Evolutionary conservation across 2,888 invertebrate species (phyloP).

Genomic region (Theretra japonica): DNA sequence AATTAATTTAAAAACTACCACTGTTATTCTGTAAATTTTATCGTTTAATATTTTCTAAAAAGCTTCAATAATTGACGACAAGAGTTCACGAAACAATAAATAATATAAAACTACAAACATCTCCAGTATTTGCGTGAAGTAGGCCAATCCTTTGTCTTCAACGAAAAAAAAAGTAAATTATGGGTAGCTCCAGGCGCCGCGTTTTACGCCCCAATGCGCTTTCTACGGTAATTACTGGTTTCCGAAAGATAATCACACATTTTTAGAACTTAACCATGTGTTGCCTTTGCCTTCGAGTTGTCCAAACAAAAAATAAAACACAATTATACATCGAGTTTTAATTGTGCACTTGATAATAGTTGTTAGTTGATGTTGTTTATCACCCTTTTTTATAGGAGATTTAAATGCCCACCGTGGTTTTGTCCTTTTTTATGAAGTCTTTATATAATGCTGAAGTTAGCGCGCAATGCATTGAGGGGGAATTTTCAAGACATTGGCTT

Average conservation of each 20-base stretch:
- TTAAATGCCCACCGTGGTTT: too few relatives aligned
- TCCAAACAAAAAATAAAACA: neutral
- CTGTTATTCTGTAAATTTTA: too few relatives aligned
- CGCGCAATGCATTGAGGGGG: too few relatives aligned
- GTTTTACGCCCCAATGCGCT: slow-evolving; percentile 21
- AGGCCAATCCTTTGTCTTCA: slow-evolving; percentile 41
- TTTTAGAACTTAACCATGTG: slow-evolving; percentile 33
- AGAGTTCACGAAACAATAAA: too few relatives aligned
- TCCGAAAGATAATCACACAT: slow-evolving; percentile 34
- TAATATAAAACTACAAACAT: neutral
- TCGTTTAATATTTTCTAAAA: too few relatives aligned
- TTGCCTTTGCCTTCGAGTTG: neutral
- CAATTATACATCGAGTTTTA: neutral
- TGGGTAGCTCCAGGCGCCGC: slow-evolving; percentile 41
- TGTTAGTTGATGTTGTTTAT: too few relatives aligned
- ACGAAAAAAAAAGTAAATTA: slow-evolving; percentile 43
- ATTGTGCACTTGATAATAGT: neutral
- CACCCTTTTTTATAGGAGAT: too few relatives aligned
- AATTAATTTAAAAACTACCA: too few relatives aligned
- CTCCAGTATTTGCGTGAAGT: slow-evolving; percentile 33
- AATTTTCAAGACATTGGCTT: too few relatives aligned
- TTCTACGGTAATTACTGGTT: slow-evolving; percentile 34
- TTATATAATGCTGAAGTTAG: too few relatives aligned
- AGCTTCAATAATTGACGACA: too few relatives aligned
- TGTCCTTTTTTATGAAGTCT: too few relatives aligned